Evolutionary conservation across 64 coral and sea anemone genomes (phyloP), one percentile per base, ranked within the genome.

Genomic region (Platygyra sinensis): DNA sequence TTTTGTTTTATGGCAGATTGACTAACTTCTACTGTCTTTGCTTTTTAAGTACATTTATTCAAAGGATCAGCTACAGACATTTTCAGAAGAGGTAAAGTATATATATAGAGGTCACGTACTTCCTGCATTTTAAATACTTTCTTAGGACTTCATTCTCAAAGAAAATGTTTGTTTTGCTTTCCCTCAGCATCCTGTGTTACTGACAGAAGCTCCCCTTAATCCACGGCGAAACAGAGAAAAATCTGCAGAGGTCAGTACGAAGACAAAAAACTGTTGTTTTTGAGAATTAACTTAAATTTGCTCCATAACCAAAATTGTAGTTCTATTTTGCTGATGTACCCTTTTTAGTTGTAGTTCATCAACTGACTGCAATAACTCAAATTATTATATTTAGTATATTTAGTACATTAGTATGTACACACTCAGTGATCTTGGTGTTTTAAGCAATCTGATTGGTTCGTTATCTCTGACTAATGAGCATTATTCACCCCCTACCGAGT

Each of bases 21-120:
- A 57, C 14, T 86, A 30, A 59, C 19, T 27, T 81, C 4, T 92
- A 7, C 60, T 52, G 52, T 80, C 12, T 63, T 63, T 64, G 74
- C 60, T 86, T 60, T 38, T 87, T 25, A 32, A 98, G 96, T 98
- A 95, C 88, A 98, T 98, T 73, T 98, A 98, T 90, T 98, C 96
- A 10, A 98, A 98, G 80, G 96, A 98, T 78, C 96, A 98, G 88
- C 82, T 98, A 51, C 96, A 98, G 75, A 98, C 96, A 15, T 95
- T 95, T 86, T 98, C 96, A 89, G 96, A 98, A 90, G 96, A 98
- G 96, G 96, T 98, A 91, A 82, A 75, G n/a, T 17, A 52, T 55
- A 30, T n/a, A n/a, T 80, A 33, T 49, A 22, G 5, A 22, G 13
- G 71, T 62, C 69, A 85, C 30, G 77, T 2, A 64, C 1, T 38